Base-by-base conservation (phyloP, 2,888 invertebrate species). In the Catocala fraxini region DNA sequence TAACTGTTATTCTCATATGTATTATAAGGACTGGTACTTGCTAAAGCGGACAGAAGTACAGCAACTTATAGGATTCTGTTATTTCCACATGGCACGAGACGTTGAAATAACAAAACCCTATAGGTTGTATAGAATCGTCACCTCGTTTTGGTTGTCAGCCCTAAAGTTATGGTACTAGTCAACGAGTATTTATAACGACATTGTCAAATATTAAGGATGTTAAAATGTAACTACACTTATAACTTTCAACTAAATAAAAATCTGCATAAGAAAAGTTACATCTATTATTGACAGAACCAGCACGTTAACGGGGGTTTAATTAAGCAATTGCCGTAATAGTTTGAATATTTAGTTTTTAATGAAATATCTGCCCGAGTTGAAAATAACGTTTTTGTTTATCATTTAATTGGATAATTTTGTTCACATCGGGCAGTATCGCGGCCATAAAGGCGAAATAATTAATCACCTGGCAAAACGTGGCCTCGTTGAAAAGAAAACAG, bases 221-320 rank as follows among this genome's bases (percentile, higher is more conserved):
- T 89, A 83, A 85, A 87, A 87, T 91, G 91, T 92, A 91, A 90
- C 89, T 88, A 89, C 89, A 89, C 85, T 84, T 85, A 87, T 83
- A 85, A 86, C 83, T 89, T 91, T 91, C 83, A 86, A 88, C 90
- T 87, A 85, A 93, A 93, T 93, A 94, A 93, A 75, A 92, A 89
- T 90, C 87, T 93, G 89, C 89, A 85, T 90, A 87, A 84, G 76
- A 85, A 82, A 74, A 49, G 65, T 56, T 56, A 71, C 63, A 84
- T 89, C 86, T 91, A 85, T 92, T 89, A 90, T 91, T 92, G 73
- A 79, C 70, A 70, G 63, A 71, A 73, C 78, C 77, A 65, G 59
- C 12, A 13, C 3, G 35, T 35, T 9, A 12, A 45, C 34, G 25
- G 43, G 56, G 61, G 48, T 56, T 59, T 54, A 54, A 49, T 43